Evolutionary conservation across 2,888 invertebrate genomes (phyloP), one percentile per base, ranked within the genome.

Genomic region (Atrina japonica): DNA sequence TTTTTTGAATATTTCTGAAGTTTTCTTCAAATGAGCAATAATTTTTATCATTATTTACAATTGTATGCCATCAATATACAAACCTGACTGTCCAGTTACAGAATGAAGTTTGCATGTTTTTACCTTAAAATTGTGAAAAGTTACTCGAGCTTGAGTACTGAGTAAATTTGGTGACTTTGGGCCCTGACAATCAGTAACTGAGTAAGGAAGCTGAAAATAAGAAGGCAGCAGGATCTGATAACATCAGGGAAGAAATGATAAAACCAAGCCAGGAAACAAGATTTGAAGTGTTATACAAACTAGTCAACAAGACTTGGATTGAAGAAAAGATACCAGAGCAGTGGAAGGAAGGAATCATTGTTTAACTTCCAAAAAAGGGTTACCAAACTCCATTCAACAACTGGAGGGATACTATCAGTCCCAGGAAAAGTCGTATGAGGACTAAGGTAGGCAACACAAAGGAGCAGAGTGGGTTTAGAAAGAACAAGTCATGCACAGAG

Each of bases 271-370:
- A 47, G 21, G 16, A 47, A 6, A 47, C 47, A 3, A 47, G 47
- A 9, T 6, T 47, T 47, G 47, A 47, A 3, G n/a, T 56, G 29
- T n/a, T 56, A 56, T 18, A 35, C 56, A 18, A 7, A 21, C 56
- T 35, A 9, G 30, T 56, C 35, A 56, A 35, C 40, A 56, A 23
- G 18, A 35, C 35, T 3, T 56, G 56, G 56, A 21, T 35, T 21
- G 56, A 56, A 56, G 56, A 35, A 2, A 56, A 56, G 35, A 35
- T 56, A 21, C 35, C 56, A 9, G 56, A 18, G 23, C 35, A 56
- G 30, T 56, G 1, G 35, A 56, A 56, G n/a, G 56, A 5, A 1
- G 35, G 47, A 47, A 47, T 47, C 16, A 47, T 47, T 35, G 35
- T 56, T n/a, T 35, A 56, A 11, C 1, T 56, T 35, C 7, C 56